Percentiles rank a stretch among this genome's conserved stretches.
These are phyloP conservation scores for Pseudorhiza aurosa DNA, from an alignment of 30 jellyfish, hydroid and myxozoan genomes.

Conservation along the genomic window DNA sequence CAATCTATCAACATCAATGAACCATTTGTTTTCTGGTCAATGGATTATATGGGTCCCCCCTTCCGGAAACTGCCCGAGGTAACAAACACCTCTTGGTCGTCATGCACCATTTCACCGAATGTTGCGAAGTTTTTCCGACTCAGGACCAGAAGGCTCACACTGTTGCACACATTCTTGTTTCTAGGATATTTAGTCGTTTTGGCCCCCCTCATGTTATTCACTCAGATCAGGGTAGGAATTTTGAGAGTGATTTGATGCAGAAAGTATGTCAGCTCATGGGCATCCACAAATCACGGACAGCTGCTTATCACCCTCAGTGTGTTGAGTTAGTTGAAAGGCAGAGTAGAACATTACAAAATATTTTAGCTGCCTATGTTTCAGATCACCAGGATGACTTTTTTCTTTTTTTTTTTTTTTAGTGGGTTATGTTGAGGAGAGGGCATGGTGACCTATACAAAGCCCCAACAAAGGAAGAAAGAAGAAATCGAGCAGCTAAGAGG, in stretches of 20 bases:
- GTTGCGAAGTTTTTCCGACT: constrained; percentile 54
- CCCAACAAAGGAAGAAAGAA: too few relatives aligned
- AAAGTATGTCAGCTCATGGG: constrained; percentile 46
- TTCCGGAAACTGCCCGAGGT: constrained; percentile 52
- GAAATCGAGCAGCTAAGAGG: too few relatives aligned
- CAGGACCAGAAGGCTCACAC: constrained; percentile 59
- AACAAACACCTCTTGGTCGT: constrained; percentile 43
- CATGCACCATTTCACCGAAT: constrained; percentile 53
- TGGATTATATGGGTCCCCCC: constrained; percentile 63
- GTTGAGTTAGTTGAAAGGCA: constrained; percentile 32
- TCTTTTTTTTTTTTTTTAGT: too few relatives aligned
- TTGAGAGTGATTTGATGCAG: constrained; percentile 37
- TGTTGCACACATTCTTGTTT: constrained; percentile 52
- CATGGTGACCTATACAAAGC: too few relatives aligned
- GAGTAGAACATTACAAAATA: constrained; percentile 7
- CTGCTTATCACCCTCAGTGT: constrained; percentile 59
- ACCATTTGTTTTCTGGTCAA: constrained; percentile 45
- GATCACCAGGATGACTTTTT: constrained; percentile 9
- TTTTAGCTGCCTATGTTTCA: constrained; percentile 3
- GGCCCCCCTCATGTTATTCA: constrained; percentile 53
- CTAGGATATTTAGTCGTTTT: constrained; percentile 34
- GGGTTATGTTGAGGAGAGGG: too few relatives aligned
- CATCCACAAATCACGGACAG: constrained; percentile 45
- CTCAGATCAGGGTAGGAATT: constrained; percentile 72
- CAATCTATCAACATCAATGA: constrained; percentile 12